A percentile compares a stretch with the other conserved stretches of the same genome.
Conservation (phyloP, 92 coral and sea anemone genomes). For the Heteractis magnifica region DNA sequence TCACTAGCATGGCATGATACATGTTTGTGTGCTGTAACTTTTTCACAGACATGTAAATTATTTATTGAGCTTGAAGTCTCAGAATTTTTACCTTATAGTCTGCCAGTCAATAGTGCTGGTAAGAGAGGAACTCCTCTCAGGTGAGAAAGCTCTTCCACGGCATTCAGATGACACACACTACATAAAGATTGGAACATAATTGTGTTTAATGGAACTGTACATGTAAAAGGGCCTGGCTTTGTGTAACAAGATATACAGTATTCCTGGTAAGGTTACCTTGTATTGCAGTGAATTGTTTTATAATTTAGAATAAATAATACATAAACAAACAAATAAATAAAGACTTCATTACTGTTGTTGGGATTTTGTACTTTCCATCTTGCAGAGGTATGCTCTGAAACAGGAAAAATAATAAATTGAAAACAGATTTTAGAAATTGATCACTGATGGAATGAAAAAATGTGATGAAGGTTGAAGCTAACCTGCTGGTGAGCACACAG, state of each 20-base stretch:
- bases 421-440: no score
- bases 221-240: no score
- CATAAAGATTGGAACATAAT: no score
- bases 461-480: not conserved
- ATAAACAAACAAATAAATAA: no score
- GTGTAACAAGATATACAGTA: no score
- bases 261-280: no score
- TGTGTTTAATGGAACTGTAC: no score
- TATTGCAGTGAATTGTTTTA: not conserved
- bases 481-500: conserved; percentile 83
- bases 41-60: no score
- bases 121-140: conserved; percentile 86
- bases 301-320: not conserved
- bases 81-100: conserved; percentile 67
- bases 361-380: conserved; percentile 91
- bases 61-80: no score
- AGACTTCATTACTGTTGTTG: conserved; percentile 64
- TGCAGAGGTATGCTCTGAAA: conserved; percentile 66
- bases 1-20: no score
- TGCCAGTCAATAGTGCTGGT: conserved; percentile 98
- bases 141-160: conserved; percentile 77
- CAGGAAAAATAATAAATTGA: not conserved
- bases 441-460: no score
- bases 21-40: no score
- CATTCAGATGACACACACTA: conserved; percentile 85